Evolutionary conservation across 2,113 vertebrate species (phyloP).

Genomic region (Fregetta grallaria): DNA sequence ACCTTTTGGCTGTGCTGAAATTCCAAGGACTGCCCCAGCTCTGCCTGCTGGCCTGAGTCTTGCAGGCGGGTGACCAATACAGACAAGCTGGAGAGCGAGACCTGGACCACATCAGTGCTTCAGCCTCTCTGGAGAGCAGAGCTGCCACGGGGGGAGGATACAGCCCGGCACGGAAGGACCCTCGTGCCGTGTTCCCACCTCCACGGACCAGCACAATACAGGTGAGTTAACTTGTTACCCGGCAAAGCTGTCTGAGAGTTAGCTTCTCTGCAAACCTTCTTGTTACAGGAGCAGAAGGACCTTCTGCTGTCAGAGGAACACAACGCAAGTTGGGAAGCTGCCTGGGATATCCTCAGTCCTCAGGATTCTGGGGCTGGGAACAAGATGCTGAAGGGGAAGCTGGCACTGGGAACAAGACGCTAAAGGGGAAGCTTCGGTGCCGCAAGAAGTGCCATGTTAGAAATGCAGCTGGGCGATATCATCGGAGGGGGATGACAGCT

Average conservation of each 20-base stretch:
- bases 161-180: not conserved
- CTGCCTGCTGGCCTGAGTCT: not conserved
- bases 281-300: not conserved
- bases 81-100: not conserved
- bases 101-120: not conserved
- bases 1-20: not conserved
- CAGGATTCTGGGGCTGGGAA: not conserved
- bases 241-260: not conserved
- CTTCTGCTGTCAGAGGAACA: not conserved
- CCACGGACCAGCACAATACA: accelerated
- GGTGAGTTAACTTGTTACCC: not conserved
- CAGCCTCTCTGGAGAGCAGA: not conserved
- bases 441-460: not conserved
- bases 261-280: not conserved
- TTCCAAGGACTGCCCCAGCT: not conserved
- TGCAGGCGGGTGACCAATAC: not conserved
- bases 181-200: not conserved
- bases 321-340: not conserved
- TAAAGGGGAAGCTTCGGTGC: not conserved
- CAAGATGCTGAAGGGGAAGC: not conserved
- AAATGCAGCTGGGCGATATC: not conserved
- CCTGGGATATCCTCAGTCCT: not conserved
- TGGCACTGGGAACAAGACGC: not conserved
- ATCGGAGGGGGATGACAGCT: not conserved
- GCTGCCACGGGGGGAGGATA: not conserved